Percentiles rank a stretch among this genome's conserved stretches.
phyloP scores from a whole-genome alignment of 2,113 vertebrate genomes.

The Mustelus asterias region DNA sequence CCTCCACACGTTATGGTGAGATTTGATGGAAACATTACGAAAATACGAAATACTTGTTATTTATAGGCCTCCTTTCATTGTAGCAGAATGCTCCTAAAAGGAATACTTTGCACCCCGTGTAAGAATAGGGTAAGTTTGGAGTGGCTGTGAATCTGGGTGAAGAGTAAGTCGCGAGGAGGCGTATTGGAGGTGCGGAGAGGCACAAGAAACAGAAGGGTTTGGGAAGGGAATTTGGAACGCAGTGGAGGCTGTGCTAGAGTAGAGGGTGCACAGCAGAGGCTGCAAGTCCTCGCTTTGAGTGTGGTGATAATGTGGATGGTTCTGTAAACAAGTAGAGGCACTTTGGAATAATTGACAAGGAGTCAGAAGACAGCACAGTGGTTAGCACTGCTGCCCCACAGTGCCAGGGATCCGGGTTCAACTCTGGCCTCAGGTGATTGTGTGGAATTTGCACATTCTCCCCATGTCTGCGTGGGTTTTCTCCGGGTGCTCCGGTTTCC shows the following conservation, averaged over 20 bases:
- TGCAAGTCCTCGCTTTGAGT: background rate
- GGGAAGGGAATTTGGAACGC: background rate
- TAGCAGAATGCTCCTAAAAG: background rate
- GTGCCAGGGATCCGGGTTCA: too few relatives aligned
- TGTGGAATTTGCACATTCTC: too few relatives aligned
- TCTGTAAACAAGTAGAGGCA: background rate
- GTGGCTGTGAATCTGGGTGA: too few relatives aligned
- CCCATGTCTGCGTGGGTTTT: too few relatives aligned
- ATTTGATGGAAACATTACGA: background rate
- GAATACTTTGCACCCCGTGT: background rate
- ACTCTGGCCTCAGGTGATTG: too few relatives aligned
- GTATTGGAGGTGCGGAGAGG: background rate
- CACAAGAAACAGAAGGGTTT: background rate
- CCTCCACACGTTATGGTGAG: constrained; percentile 87
- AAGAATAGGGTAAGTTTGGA: background rate
- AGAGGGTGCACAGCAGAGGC: background rate
- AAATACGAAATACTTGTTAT: background rate
- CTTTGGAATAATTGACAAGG: background rate
- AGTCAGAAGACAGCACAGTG: too few relatives aligned
- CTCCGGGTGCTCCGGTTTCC: too few relatives aligned
- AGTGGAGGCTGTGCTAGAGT: background rate
- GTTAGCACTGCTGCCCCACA: too few relatives aligned
- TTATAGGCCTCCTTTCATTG: background rate
- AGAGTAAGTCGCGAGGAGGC: background rate
- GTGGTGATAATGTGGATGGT: background rate